A percentile compares a stretch with the other conserved stretches of the same genome.
Evolutionary conservation across 2,888 invertebrate genomes (phyloP).

Genomic region (Pantelozetes paolii): DNA sequence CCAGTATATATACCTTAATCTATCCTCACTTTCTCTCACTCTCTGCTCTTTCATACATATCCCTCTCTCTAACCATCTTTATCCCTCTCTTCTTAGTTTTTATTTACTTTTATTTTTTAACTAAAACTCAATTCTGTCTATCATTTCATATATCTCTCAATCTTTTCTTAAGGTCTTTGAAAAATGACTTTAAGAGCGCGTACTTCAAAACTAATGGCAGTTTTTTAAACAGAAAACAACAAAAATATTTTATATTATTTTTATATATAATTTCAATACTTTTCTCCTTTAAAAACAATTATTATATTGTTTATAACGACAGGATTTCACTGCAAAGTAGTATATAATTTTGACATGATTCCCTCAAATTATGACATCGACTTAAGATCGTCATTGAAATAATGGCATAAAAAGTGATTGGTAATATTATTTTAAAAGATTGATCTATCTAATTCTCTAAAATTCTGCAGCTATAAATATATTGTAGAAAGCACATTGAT

Average conservation of each 20-base stretch:
- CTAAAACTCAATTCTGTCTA: constrained; percentile 8
- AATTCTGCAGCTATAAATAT: too few species aligned
- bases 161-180: background rate
- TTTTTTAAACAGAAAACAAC: background rate
- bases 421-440: too few species aligned
- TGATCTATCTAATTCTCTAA: too few species aligned
- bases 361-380: too few species aligned
- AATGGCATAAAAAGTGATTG: too few species aligned
- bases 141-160: constrained; percentile 13
- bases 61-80: background rate
- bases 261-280: background rate
- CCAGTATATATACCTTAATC: background rate
- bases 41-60: too few species aligned
- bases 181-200: background rate
- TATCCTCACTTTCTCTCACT: too few species aligned
- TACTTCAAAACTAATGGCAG: constrained; percentile 1
- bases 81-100: background rate
- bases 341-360: too few species aligned
- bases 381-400: too few species aligned
- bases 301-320: too few species aligned
- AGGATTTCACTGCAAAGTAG: too few species aligned
- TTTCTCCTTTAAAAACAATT: background rate
- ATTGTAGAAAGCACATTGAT: too few species aligned
- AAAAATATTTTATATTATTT: background rate
- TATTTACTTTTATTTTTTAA: background rate